Conservation (phyloP, 2,113 vertebrate genomes). For the Malurus alboscapulatus region DNA sequence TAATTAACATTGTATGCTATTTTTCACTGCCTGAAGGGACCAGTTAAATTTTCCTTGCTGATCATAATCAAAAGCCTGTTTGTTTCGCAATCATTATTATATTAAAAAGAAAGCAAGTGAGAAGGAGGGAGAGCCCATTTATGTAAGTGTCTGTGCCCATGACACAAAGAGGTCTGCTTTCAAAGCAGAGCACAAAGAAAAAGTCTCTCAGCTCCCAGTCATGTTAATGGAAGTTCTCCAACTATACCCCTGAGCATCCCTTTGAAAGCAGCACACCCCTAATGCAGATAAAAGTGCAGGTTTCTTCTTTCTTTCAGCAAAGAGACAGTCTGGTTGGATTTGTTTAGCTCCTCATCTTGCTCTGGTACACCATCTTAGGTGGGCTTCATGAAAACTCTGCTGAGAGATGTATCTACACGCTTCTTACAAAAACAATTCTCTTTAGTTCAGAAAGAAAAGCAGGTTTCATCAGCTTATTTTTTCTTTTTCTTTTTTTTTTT, state of each 20-base stretch:
- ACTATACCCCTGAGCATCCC: background rate
- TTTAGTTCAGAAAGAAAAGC: background rate
- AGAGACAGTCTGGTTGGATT: background rate
- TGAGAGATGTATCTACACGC: background rate
- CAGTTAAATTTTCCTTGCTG: background rate
- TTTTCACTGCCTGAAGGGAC: background rate
- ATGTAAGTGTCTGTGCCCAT: background rate
- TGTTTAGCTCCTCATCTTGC: background rate
- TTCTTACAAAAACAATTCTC: background rate
- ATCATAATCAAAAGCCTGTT: constrained; percentile 9
- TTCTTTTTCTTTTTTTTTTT: background rate
- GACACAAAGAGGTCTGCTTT: background rate
- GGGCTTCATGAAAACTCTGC: background rate
- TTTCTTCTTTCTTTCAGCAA: background rate
- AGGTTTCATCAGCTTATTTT: background rate
- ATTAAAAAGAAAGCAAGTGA: background rate
- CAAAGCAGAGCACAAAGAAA: background rate
- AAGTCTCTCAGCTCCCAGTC: background rate
- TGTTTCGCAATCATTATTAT: background rate
- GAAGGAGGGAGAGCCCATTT: background rate
- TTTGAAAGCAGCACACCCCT: background rate
- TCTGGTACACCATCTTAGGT: background rate
- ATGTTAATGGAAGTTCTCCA: constrained; percentile 23
- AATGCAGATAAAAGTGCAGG: background rate
- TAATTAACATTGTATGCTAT: background rate